Evolutionary conservation across 2,797 vertebrate genomes (phyloP), one percentile per base, ranked within the genome.

Genomic region (Syndactyla subalaris): DNA sequence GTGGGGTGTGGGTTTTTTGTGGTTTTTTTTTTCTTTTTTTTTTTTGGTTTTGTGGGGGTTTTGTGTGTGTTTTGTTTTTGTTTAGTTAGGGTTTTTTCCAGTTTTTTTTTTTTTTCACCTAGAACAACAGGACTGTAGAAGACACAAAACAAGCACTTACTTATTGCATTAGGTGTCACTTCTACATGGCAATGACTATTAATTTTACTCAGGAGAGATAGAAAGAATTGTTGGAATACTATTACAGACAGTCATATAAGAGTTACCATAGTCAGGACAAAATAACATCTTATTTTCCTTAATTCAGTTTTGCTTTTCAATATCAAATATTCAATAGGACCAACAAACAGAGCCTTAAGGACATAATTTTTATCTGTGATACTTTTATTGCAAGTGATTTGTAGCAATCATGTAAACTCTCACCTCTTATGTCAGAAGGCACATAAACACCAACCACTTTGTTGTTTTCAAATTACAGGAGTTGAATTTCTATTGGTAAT

Each of bases 131-230:
- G 26, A 20, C 16, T 51, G 3, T 34, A 72, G 38, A 73, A 76
- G 10, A 67, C 29, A 57, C 5, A 29, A 75, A 85, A 57, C 14
- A 68, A 75, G 3, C 4, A 54, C 15, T 16, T 74, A 5, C 1
- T 81, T 79, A 23, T 68, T 89, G 20, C 24, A 43, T 43, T 46
- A 76, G 1, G 8, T 32, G 75, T 48, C 0, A 0, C 21, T 61
- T 92, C 15, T 59, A 49, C 18, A 20, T 41, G 21, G 7, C 12
- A 78, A 87, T 3, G 1, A 45, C 6, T 68, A 58, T 70, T 79
- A 46, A 2, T 0, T 95, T 85, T 89, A 5, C 36, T 39, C n/a
- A 49, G 78, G n/a, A 55, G 24, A 65, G 49, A 29, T 24, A 27
- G 10, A 90, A 9, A 85, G 21, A 70, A 82, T 89, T 84, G 4